Evolutionary conservation across 2,113 vertebrate genomes (phyloP).

Genomic region (Triplophysa rosa): DNA sequence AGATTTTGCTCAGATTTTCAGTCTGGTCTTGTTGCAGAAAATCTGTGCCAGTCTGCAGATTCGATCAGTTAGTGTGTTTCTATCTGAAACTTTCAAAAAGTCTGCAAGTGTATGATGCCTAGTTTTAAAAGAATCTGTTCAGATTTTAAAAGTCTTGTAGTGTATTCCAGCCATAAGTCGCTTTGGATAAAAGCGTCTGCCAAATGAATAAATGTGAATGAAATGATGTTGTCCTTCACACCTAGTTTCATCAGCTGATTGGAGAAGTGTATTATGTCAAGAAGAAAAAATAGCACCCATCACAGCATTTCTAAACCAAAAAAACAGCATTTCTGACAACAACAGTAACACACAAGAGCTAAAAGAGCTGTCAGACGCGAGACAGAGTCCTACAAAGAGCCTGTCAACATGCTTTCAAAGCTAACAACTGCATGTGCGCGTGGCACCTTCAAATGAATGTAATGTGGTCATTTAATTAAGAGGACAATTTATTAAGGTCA

Average conservation of each 20-base stretch:
- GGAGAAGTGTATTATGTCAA: neutral
- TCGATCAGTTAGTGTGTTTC: no score
- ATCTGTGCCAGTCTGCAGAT: no score
- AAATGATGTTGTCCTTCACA: neutral
- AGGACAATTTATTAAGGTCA: conserved; percentile 23
- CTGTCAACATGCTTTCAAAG: conserved; percentile 32
- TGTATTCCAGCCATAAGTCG: no score
- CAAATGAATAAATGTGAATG: no score
- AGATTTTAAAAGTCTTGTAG: no score
- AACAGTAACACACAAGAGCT: conserved; percentile 33
- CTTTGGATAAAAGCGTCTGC: no score
- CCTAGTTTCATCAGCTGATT: conserved; percentile 25
- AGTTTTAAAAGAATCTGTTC: no score
- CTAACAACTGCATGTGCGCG: conserved; percentile 1
- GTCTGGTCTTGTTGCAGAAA: no score
- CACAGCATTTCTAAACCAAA: conserved; percentile 24
- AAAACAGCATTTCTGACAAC: conserved; percentile 45
- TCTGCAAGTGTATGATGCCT: no score
- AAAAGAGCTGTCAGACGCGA: conserved; percentile 48
- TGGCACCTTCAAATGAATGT: conserved; percentile 9
- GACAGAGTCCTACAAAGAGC: conserved; percentile 37
- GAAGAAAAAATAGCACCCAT: conserved; percentile 24
- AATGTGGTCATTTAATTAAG: conserved; percentile 39
- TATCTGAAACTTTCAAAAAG: no score
- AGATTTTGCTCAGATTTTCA: no score